Evolutionary conservation across 2,888 invertebrate genomes (phyloP).

Genomic region (Adineta ricciae): DNA sequence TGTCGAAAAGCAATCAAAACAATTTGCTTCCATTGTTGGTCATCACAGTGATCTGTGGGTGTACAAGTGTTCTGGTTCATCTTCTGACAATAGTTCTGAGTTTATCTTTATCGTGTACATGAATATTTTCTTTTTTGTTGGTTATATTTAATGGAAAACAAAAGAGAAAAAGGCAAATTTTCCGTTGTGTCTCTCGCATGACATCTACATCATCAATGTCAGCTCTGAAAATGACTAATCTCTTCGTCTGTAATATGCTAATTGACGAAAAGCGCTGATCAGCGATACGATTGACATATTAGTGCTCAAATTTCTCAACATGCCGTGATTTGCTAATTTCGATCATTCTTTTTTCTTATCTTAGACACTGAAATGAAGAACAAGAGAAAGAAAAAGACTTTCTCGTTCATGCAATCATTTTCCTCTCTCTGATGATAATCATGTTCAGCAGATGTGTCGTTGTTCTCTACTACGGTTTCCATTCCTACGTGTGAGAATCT

Average conservation of each 20-base stretch:
- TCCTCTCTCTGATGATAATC: not conserved
- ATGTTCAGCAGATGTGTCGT: not conserved
- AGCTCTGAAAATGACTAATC: not conserved
- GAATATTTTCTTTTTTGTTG: not conserved
- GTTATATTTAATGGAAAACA: not conserved
- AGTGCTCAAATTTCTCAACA: not conserved
- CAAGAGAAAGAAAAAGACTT: not conserved
- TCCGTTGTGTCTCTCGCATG: not conserved
- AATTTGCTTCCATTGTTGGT: not conserved
- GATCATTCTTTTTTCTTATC: not conserved
- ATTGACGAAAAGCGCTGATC: not conserved
- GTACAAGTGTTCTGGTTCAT: not conserved
- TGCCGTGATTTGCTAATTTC: not conserved
- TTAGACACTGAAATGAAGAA: too few species aligned
- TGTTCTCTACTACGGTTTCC: not conserved
- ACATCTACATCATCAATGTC: not conserved
- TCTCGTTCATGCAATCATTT: not conserved
- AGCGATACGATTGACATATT: not conserved
- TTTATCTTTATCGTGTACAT: not conserved
- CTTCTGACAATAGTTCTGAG: not conserved
- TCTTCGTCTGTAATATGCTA: not conserved
- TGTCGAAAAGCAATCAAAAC: not conserved
- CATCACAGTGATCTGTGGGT: not conserved
- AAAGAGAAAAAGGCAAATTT: too few species aligned
- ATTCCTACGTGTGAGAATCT: not conserved